Evolutionary conservation across 2,113 vertebrate species (phyloP), one percentile per base, ranked within the genome.

Genomic region (Varanus komodoensis): DNA sequence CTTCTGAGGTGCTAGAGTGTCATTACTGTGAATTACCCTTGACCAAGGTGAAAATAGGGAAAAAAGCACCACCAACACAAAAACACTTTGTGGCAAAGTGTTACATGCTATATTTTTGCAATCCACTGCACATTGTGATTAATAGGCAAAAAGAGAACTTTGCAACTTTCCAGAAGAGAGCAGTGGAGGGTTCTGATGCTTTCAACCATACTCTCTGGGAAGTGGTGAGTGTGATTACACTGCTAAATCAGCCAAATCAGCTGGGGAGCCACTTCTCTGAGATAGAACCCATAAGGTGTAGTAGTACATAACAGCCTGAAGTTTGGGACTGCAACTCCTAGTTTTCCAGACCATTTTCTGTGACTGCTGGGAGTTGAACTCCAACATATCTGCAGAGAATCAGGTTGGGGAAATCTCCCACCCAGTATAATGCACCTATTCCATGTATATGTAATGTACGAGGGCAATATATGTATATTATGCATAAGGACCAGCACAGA

Each of bases 1-100:
- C 77, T 89, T 34, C 4, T 83, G 84, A 89, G 25, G 25, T 77
- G 75, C 27, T 87, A 82, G 17, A 86, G 34, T 57, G 8, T 50
- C 89, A 54, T 48, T 82, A 0, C 79, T 48, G 12, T 84, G 83
- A 87, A 92, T 68, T 77, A 93, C 89, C 81, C 87, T 91, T 95
- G 92, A 91, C 48, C 82, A 78, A 50, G 29, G 86, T 57, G 27
- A 89, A 83, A 81, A 32, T 0, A 64, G 54, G 81, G 15, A 4
- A 15, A 11, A 27, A 38, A 34, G 52, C 21, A 4, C 14, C 34
- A 32, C 4, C 67, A 74, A 67, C 27, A 6, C 86, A 21, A 29
- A 15, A 38, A 8, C n/a, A 87, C 74, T 67, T 67, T 67, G 25
- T 32, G 57, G 57, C 38, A 87, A 78, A 79, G n/a, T 67, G 57